phyloP scores from a whole-genome alignment of 2,113 vertebrate genomes.

The Catharus fuscescens region DNA sequence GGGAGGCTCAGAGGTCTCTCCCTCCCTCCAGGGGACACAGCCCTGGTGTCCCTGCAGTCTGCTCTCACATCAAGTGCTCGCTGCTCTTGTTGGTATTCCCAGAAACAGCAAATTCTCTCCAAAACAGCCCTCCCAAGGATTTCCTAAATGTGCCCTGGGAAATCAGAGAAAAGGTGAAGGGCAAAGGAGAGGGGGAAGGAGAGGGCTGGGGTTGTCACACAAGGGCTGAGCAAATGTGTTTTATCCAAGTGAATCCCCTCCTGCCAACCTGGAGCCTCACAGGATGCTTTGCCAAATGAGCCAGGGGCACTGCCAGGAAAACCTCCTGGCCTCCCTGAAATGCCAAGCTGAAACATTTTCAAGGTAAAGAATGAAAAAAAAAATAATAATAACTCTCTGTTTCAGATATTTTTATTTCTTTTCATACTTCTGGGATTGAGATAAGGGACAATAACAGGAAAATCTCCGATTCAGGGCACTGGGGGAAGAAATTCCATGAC shows the following conservation, averaged over 20 bases:
- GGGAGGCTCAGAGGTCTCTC: neutral
- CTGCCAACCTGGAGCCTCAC: neutral
- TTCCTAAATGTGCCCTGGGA: neutral
- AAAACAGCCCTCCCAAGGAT: neutral
- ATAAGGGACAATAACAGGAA: conserved; percentile 50
- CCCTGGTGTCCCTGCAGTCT: neutral
- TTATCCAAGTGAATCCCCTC: neutral
- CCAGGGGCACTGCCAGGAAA: neutral
- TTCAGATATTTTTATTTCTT: conserved; percentile 24
- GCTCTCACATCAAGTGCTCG: neutral
- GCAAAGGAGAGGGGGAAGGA: neutral
- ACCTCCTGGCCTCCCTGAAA: neutral
- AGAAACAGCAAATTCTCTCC: neutral
- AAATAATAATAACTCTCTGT: neutral
- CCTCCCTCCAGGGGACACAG: neutral
- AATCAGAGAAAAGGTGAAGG: neutral
- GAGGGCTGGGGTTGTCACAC: neutral
- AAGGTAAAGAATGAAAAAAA: neutral
- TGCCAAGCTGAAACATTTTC: neutral
- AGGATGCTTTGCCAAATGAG: neutral
- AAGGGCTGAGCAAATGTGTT: neutral
- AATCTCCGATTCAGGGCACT: neutral
- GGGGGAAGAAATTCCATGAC: conserved; percentile 32
- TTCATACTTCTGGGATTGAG: neutral
- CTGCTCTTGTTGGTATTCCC: neutral